Evolutionary conservation across 2,113 vertebrate genomes (phyloP), one percentile per base, ranked within the genome.

Genomic region (Furnarius figulus): DNA sequence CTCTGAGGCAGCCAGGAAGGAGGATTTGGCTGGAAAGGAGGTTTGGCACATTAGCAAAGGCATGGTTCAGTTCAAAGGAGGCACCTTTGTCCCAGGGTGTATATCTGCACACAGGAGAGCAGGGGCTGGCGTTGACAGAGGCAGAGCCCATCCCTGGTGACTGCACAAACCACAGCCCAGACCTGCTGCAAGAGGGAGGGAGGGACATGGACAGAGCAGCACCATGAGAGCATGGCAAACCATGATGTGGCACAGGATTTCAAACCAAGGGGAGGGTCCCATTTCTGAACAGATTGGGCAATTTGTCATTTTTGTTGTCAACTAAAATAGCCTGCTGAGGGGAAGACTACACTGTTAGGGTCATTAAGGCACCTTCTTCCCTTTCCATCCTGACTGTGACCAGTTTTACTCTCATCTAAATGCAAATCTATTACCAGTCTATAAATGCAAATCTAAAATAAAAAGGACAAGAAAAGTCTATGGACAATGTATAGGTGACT

Each of bases 371-470:
- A 7, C 37, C 14, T 59, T 46, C 53, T 68, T 59, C 65, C 65
- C 47, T 76, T 76, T 78, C 52, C 23, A 33, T n/a, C n/a, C 39
- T 73, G 35, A 15, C 40, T 65, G 61, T 58, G 63, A 40, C 14
- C 61, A 33, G 25, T 49, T 95, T 80, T 44, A n/a, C n/a, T 35
- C 56, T 82, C 56, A 92, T 81, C 63, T 71, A 89, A 96, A 95
- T 90, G 87, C 85, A 97, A 61, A 89, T 50, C 66, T 92, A 33
- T 70, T 24, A 37, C 12, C n/a, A 79, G 88, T 24, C 53, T 49
- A 14, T 77, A 75, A 82, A 33, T 63, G 39, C 58, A 89, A 85
- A 67, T 11, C n/a, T 81, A 2, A 10, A 42, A 93, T 74, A 42
- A 76, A 94, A 85, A 23, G 33, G 31, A 17, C 42, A 75, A 63